phyloP scores from a whole-genome alignment of 2,797 vertebrate species.

The Petrocephalus schoutedeni region DNA sequence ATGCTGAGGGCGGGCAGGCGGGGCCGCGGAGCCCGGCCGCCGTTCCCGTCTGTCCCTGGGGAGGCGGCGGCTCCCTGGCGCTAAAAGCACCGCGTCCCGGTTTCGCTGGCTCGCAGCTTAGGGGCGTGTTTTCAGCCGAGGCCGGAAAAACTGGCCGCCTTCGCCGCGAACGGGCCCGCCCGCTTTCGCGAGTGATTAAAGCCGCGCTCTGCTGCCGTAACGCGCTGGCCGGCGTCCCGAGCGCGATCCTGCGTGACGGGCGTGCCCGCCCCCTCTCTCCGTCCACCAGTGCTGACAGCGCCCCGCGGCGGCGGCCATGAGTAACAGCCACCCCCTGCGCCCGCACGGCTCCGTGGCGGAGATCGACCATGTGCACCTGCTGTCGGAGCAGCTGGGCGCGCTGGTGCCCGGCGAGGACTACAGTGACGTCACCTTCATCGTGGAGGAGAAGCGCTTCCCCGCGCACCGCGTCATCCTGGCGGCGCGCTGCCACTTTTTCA shows the following conservation, averaged over 20 bases:
- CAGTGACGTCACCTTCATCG: conserved; percentile 93
- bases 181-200: neutral
- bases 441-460: conserved; percentile 89
- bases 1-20: neutral
- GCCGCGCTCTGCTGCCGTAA: neutral
- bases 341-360: conserved; percentile 85
- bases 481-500: conserved; percentile 94
- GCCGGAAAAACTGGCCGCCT: neutral
- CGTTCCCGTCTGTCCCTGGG: neutral
- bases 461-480: conserved; percentile 94
- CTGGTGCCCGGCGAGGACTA: conserved; percentile 90
- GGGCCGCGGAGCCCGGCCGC: neutral
- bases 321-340: conserved; percentile 88
- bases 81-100: neutral
- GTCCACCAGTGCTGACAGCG: conserved; percentile 35
- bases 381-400: conserved; percentile 90
- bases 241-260: neutral
- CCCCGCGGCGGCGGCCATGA: conserved; percentile 64
- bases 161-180: neutral
- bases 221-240: neutral
- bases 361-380: conserved; percentile 93
- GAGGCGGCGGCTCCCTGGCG: too few species aligned
- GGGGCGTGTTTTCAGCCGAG: neutral
- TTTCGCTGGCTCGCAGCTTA: neutral
- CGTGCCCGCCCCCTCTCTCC: neutral